Evolutionary conservation across 2,797 vertebrate species (phyloP), one percentile per base, ranked within the genome.

Genomic region (Simalia tracyae): DNA sequence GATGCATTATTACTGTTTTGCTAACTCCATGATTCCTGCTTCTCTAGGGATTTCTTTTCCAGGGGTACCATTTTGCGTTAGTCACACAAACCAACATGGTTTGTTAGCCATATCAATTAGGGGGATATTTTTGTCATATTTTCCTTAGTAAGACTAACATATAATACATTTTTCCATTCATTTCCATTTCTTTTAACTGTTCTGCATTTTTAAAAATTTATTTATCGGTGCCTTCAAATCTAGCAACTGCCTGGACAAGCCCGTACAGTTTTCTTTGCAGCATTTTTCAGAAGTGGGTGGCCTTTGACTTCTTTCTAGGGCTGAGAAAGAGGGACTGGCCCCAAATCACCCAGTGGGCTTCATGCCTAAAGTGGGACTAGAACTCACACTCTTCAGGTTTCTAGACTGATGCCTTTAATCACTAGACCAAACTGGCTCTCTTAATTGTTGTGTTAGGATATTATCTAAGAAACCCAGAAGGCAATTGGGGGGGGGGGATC

Each of bases 71-170:
- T 68, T 31, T 68, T 68, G 4, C 14, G n/a, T 14, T 68, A 68
- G n/a, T 68, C 14, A 12, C 66, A 31, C 66, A 68, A 68, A 15
- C 12, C 42, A 42, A 42, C 42, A 42, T 72, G n/a, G 14, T 72
- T 72, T 72, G 5, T 72, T 89, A 93, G 88, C 57, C 60, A 2
- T 1, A 0, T 95, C 92, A 93, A 91, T 94, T 92, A 93, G 91
- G 24, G 93, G 76, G 86, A 66, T 24, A 54, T 6, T 66, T 90
- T 68, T 93, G 94, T 91, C 86, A 81, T 93, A 50, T 95, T 90
- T 94, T 95, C 92, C 84, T 94, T 81, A 10, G 86, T 93, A 92
- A 91, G 91, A 92, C 95, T 81, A 90, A 26, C 36, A 59, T 76
- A 36, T 36, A 59, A 60, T 24, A 26, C 4, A 31, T 56, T 31